Conservation (phyloP, 2,888 invertebrate species). For the Epiperipatus broadwayi region DNA sequence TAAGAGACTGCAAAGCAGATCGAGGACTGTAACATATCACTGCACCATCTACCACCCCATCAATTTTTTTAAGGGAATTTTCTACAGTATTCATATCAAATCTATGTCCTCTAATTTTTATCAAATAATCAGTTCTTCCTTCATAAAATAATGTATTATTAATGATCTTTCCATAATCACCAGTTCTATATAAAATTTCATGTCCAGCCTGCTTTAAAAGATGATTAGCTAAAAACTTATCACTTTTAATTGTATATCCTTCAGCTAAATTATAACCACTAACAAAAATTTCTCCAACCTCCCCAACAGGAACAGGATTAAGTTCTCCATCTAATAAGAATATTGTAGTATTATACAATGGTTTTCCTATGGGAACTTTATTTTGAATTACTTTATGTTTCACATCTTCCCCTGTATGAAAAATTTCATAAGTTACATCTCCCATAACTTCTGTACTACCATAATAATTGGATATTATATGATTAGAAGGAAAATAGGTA, state of each 20-base stretch:
- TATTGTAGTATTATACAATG: conserved; percentile 56
- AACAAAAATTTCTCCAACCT: conserved; percentile 61
- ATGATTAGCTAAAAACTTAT: conserved; percentile 47
- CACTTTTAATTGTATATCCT: conserved; percentile 39
- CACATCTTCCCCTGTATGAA: conserved; percentile 33
- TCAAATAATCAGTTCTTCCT: too few species aligned
- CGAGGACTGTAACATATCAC: conserved; percentile 64
- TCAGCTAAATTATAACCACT: conserved; percentile 57
- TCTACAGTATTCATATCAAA: conserved; percentile 70
- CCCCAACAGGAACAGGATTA: conserved; percentile 47
- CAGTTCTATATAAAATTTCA: conserved; percentile 52
- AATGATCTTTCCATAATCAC: conserved; percentile 55
- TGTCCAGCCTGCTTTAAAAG: conserved; percentile 39
- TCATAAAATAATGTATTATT: conserved; percentile 46
- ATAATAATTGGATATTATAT: conserved; percentile 64
- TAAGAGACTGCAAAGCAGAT: too few species aligned
- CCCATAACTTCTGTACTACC: conserved; percentile 84
- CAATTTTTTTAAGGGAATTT: conserved; percentile 41
- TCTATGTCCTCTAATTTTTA: conserved; percentile 65
- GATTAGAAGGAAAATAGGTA: conserved; percentile 39
- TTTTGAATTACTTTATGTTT: too few species aligned
- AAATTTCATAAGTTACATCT: conserved; percentile 58
- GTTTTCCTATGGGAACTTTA: conserved; percentile 63
- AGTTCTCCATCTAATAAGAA: conserved; percentile 61
- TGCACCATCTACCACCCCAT: conserved; percentile 50